Percentiles rank a stretch among this genome's conserved stretches.
These are phyloP conservation scores for Scolopax mira DNA, from an alignment of 2,113 vertebrate species.

Conservation along the genomic window DNA sequence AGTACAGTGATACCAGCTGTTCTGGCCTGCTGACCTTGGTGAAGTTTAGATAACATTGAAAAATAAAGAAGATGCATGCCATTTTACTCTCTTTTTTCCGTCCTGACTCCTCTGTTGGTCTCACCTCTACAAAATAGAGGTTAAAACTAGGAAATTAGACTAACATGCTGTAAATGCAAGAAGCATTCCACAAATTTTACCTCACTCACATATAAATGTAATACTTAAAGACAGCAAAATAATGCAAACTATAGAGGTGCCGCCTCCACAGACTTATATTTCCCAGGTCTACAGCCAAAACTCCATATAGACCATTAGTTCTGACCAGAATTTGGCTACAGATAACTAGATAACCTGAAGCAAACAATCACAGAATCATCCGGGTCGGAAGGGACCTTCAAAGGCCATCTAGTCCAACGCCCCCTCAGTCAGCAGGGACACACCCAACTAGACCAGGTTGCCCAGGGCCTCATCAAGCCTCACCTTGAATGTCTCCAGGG, in stretches of 20 bases:
- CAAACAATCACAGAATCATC: no score
- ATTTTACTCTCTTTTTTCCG: background rate
- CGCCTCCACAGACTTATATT: background rate
- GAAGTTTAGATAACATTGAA: background rate
- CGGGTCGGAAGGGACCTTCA: no score
- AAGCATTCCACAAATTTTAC: background rate
- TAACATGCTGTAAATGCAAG: background rate
- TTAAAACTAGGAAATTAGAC: background rate
- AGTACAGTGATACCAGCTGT: conserved; percentile 22
- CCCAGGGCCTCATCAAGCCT: no score
- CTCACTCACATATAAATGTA: background rate
- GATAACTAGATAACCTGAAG: background rate
- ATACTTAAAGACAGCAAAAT: background rate
- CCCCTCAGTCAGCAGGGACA: no score
- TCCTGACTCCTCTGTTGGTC: background rate
- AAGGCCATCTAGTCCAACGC: no score
- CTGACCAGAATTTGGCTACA: background rate
- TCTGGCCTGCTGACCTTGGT: conserved; percentile 47
- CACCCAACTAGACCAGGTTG: no score
- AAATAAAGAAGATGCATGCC: background rate
- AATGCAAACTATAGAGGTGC: background rate
- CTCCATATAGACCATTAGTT: background rate
- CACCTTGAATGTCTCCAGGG: no score
- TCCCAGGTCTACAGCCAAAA: background rate
- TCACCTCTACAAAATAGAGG: background rate